Evolutionary conservation across 1,140 invertebrate genomes (phyloP).

Genomic region (Drosophila insularis): DNA sequence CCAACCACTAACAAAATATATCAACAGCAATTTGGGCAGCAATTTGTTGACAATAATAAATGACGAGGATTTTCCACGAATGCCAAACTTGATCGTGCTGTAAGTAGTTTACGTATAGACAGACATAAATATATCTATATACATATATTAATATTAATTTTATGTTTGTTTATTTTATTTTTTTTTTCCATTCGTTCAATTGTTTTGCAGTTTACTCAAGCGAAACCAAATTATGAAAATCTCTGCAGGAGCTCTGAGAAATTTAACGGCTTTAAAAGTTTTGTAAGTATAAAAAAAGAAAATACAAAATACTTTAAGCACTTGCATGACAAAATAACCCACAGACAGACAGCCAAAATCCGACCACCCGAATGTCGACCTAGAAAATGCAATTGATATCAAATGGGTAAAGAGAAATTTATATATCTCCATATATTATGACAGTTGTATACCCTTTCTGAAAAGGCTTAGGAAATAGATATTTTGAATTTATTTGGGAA

Average conservation of each 20-base stretch:
- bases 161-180: slow-evolving; percentile 2
- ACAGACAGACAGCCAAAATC: slow-evolving; percentile 37
- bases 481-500: too few species aligned
- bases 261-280: slow-evolving; percentile 86
- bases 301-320: slow-evolving; percentile 57
- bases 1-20: slow-evolving; percentile 28
- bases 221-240: slow-evolving; percentile 87
- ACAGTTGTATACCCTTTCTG: neutral
- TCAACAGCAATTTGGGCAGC: slow-evolving; percentile 86
- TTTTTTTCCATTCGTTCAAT: slow-evolving; percentile 13
- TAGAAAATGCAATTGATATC: slow-evolving; percentile 65
- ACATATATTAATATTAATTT: slow-evolving; percentile 24
- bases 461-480: neutral
- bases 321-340: slow-evolving; percentile 36
- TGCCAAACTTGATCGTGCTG: slow-evolving; percentile 86
- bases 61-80: slow-evolving; percentile 85
- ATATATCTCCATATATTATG: neutral
- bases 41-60: slow-evolving; percentile 87
- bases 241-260: slow-evolving; percentile 86
- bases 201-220: slow-evolving; percentile 85
- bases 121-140: neutral
- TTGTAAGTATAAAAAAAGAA: slow-evolving; percentile 86
- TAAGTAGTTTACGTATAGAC: slow-evolving; percentile 83
- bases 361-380: slow-evolving; percentile 26
- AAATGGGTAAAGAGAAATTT: slow-evolving; percentile 12